Conservation (phyloP, 2,113 vertebrate genomes). For the Bettongia penicillata region DNA sequence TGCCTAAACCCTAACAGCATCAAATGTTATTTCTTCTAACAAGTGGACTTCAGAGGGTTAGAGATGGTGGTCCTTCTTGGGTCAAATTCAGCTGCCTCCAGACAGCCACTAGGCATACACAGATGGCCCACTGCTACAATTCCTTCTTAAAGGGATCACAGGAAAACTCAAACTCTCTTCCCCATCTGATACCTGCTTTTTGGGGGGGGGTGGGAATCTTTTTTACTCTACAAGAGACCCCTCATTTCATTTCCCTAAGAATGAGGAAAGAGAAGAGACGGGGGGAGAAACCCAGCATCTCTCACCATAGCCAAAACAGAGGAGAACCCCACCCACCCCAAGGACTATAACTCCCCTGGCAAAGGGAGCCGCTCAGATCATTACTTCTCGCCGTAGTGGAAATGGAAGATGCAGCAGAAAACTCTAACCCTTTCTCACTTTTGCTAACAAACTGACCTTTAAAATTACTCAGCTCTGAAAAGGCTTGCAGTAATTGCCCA, state of each 20-base stretch:
- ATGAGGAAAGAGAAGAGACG: no score
- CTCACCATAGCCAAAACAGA: no score
- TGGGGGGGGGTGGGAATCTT: no score
- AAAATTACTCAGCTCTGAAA: background rate
- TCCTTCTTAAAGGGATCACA: background rate
- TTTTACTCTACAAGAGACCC: no score
- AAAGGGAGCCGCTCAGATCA: no score
- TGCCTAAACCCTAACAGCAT: background rate
- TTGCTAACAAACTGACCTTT: background rate
- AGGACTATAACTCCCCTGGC: no score
- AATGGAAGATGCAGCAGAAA: no score
- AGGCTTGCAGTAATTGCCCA: background rate
- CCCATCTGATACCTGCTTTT: background rate
- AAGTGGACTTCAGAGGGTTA: background rate
- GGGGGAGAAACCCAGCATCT: background rate
- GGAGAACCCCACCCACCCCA: no score
- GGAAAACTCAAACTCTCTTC: background rate
- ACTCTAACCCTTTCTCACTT: background rate
- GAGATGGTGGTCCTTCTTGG: background rate
- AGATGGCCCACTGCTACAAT: background rate
- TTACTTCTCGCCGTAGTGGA: no score
- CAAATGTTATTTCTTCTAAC: background rate
- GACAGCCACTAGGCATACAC: background rate
- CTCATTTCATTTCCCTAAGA: background rate
- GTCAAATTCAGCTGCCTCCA: no score